Conservation (phyloP, 2,888 invertebrate genomes). For the Tiliacea aurago region DNA sequence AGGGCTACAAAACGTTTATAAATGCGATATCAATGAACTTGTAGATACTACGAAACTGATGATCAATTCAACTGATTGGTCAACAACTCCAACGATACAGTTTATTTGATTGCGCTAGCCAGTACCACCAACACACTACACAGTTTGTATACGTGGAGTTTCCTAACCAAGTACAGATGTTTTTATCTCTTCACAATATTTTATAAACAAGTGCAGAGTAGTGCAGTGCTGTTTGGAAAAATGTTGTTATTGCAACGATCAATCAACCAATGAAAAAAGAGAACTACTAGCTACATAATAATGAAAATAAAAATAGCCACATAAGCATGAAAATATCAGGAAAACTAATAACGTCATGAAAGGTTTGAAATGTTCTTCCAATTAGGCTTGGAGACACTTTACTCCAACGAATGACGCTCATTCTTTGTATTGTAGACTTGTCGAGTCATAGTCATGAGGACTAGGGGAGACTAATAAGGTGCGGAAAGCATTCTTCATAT, state of each 20-base stretch:
- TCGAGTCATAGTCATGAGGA: conserved; percentile 11
- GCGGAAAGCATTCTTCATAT: conserved; percentile 24
- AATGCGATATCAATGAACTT: conserved; percentile 5
- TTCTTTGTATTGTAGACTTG: conserved; percentile 32
- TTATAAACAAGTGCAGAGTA: conserved; percentile 1
- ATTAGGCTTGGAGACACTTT: conserved; percentile 35
- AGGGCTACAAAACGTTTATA: not conserved
- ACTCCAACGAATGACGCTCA: conserved; percentile 27
- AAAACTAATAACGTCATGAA: conserved; percentile 6
- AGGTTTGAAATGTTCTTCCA: conserved; percentile 23
- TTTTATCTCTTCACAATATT: not conserved
- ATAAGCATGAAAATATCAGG: not conserved
- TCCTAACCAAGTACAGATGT: not conserved
- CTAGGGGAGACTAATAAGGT: conserved; percentile 5
- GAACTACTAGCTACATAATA: not conserved
- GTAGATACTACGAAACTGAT: conserved; percentile 3
- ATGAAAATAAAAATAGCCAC: no score
- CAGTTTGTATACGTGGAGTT: conserved; percentile 1
- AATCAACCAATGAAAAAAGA: not conserved
- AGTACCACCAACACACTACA: conserved; percentile 6
- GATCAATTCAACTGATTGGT: conserved; percentile 27
- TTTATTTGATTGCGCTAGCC: conserved; percentile 20
- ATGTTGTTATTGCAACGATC: not conserved
- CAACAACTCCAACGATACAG: conserved; percentile 17
- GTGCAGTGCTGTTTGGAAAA: not conserved